Evolutionary conservation across 2,113 vertebrate genomes (phyloP).

Genomic region (Cyanocitta stelleri): DNA sequence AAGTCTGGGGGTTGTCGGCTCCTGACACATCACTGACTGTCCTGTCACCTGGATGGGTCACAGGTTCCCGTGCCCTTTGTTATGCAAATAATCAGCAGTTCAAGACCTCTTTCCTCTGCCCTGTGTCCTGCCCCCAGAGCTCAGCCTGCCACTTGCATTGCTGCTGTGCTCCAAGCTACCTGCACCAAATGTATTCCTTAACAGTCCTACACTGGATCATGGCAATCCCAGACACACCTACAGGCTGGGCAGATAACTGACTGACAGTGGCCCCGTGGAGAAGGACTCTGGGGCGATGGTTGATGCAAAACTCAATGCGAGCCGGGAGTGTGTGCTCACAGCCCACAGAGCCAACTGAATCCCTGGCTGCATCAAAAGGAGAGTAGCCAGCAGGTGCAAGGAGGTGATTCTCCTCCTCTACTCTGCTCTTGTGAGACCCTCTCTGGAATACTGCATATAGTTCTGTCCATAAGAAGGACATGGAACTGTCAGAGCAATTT

Average conservation of each 20-base stretch:
- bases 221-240: not conserved
- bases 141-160: not conserved
- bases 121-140: too few species aligned
- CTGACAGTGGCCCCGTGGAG: not conserved
- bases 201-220: too few species aligned
- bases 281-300: rapidly evolving
- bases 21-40: too few species aligned
- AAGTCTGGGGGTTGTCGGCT: not conserved
- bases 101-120: not conserved
- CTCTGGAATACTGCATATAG: not conserved
- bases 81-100: not conserved
- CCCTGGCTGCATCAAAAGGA: not conserved
- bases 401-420: not conserved
- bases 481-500: not conserved
- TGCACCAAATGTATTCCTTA: not conserved
- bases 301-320: not conserved
- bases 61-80: rapidly evolving
- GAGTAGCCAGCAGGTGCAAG: not conserved
- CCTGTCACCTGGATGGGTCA: not conserved
- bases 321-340: rapidly evolving
- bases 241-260: too few species aligned
- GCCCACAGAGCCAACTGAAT: not conserved
- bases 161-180: not conserved
- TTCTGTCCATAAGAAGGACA: not conserved
- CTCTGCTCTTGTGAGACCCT: not conserved